Base-by-base conservation (phyloP, 2,888 invertebrate genomes). In the Dione vanillae region DNA sequence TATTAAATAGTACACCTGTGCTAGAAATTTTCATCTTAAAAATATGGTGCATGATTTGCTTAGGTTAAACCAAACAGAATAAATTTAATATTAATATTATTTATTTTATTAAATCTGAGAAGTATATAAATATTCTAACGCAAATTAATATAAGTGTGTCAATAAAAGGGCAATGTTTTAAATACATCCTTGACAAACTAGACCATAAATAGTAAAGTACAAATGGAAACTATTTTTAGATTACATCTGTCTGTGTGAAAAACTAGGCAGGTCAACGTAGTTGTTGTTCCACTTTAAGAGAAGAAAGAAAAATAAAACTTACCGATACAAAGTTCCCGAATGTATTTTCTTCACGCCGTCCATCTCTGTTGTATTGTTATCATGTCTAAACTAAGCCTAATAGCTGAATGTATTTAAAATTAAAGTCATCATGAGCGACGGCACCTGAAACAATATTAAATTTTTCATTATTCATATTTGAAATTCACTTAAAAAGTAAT, bases 271-370 rank as follows among this genome's bases (percentile, higher is more conserved):
- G 71, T 74, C 74, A 77, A 76, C 73, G 73, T 71, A 69, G 75
- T 75, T 74, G 71, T 74, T 71, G 72, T 65, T 65, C 72, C 68
- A 76, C 49, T 72, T 74, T 67, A 14, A 56, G 51, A 66, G 69
- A 62, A 68, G 66, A 74, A 71, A 74, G 64, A 67, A 67, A 71
- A 69, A 72, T 67, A 70, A 51, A 64, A 91, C 92, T 92, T 75
- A 93, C 93, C 93, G 91, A 83, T 93, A 93, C 84, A 93, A 84
- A 77, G 93, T 91, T 77, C 92, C 93, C 77, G 93, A 91, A 78
- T 93, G 93, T 88, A 93, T 92, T 90, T 93, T 93, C 89, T 93
- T 93, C 85, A 93, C 92, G 82, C 93, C 87, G 83, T 93, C 93
- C 93, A 93, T 93, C 78, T 81, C 80, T 84, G 86, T 79, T 82